phyloP scores from a whole-genome alignment of 1,140 invertebrate genomes.

The Apolygus lucorum region DNA sequence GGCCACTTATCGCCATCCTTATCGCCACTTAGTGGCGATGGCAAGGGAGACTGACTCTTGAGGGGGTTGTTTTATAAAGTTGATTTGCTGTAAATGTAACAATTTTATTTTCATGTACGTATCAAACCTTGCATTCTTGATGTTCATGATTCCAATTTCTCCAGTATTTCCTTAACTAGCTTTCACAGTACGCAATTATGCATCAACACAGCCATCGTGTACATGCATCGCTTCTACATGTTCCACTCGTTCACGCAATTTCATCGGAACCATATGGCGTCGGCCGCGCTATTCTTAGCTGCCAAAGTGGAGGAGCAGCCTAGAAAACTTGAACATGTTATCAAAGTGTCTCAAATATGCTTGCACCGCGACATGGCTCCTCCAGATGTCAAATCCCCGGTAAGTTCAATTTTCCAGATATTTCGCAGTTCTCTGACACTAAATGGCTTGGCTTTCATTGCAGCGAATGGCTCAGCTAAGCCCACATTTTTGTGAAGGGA shows the following conservation, averaged over 20 bases:
- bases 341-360: slow-evolving; percentile 79
- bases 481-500: no score
- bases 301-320: slow-evolving; percentile 97
- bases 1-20: no score
- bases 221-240: slow-evolving; percentile 96
- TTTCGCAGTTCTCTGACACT: no score
- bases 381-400: not conserved
- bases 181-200: slow-evolving; percentile 75
- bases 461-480: no score
- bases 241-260: slow-evolving; percentile 84
- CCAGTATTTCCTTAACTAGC: no score
- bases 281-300: slow-evolving; percentile 85
- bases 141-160: no score
- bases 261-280: slow-evolving; percentile 69
- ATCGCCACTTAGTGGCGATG: no score
- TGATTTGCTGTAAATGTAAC: no score
- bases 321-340: slow-evolving; percentile 90
- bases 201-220: slow-evolving; percentile 94
- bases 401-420: slow-evolving; percentile 40
- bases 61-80: no score
- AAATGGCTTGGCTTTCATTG: no score
- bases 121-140: slow-evolving; percentile 37
- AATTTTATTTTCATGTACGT: not conserved
- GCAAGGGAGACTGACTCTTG: no score
- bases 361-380: slow-evolving; percentile 47